Conservation (phyloP, 2,797 vertebrate genomes). For the Lithobates pipiens region DNA sequence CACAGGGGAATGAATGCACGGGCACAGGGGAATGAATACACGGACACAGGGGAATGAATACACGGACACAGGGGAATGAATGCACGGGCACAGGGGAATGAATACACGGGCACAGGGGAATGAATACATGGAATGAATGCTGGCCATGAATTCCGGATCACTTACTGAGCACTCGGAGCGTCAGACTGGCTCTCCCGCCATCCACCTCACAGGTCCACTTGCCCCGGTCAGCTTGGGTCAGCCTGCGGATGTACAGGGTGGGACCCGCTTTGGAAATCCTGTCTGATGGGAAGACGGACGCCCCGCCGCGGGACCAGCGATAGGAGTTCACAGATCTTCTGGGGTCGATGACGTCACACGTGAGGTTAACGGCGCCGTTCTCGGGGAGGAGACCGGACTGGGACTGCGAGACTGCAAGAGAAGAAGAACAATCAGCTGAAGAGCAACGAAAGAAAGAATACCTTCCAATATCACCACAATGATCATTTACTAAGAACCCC, state of each 20-base stretch:
- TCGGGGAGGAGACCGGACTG: slow-evolving; percentile 26
- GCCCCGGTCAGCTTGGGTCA: slow-evolving; percentile 21
- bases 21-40: no score
- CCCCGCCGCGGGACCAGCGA: slow-evolving; percentile 6
- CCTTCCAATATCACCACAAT: no score
- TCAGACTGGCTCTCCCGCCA: slow-evolving; percentile 1
- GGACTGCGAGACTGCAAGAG: slow-evolving; percentile 28
- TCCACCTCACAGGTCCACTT: slow-evolving; percentile 51
- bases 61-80: no score
- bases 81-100: no score
- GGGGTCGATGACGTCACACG: neutral
- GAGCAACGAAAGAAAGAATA: no score
- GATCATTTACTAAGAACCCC: no score
- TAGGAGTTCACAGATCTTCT: neutral
- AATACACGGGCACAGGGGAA: no score
- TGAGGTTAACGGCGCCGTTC: slow-evolving; percentile 27
- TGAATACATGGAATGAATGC: no score
- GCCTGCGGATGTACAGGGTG: neutral
- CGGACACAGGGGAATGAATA: no score
- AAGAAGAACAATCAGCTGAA: neutral
- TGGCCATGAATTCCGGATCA: neutral
- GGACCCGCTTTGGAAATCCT: neutral
- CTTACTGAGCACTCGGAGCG: slow-evolving; percentile 44
- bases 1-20: no score
- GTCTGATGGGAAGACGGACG: neutral